Evolutionary conservation across 2,888 invertebrate genomes (phyloP), one percentile per base, ranked within the genome.

Genomic region (Thalpophila matura): DNA sequence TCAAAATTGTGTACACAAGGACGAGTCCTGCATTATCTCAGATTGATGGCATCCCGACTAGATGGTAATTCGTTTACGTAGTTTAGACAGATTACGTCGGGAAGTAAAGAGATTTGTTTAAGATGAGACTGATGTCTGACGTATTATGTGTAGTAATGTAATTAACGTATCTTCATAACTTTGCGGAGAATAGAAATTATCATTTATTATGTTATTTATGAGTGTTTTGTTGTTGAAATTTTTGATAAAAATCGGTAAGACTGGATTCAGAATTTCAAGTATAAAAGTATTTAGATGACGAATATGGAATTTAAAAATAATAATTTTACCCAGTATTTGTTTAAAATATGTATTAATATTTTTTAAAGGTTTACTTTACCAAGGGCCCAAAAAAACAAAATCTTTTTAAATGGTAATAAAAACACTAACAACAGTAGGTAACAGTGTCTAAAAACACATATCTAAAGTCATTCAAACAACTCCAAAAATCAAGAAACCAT

Each of bases 21-120:
- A 61, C 31, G 24, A 42, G 43, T 76, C 73, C 79, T 40, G 24
- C 16, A 58, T 62, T 55, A 64, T 43, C 18, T 40, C 1, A 55
- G 38, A 63, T 46, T 29, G 50, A 70, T 79, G 68, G 81, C 31
- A 37, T 50, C 73, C 58, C 49, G 50, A 65, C 51, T 22, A 29
- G 54, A 54, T 43, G 55, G 71, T 82, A 82, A 82, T 81, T 73
- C 78, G 66, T 82, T 82, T 81, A 82, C 50, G 74, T 76, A 79
- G 80, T 81, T 74, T 65, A 80, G 79, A 71, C 70, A 64, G 79
- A 79, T 79, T 79, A 79, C 76, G 69, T 43, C 22, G 57, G 64
- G 54, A 68, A 68, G 79, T 78, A 79, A 78, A 73, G 76, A 74
- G 74, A 79, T 74, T 79, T 79, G 79, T 74, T 61, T 50, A 63